Base-by-base conservation (phyloP, 2,113 vertebrate genomes). In the Miniopterus natalensis region DNA sequence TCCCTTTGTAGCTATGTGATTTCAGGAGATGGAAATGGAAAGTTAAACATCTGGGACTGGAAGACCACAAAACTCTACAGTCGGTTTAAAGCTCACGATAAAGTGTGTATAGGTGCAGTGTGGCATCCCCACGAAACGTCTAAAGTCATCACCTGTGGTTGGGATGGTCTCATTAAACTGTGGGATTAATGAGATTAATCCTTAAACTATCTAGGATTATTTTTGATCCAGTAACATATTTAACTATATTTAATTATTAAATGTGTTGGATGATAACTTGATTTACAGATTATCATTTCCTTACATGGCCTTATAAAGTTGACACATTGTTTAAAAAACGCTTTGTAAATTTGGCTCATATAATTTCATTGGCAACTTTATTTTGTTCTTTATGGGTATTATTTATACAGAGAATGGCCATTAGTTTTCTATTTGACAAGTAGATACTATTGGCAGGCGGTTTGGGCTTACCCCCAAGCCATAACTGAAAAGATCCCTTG, bases 51-150 rank as follows among this genome's bases (percentile, higher is more conserved):
- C 96, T 99, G 99, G 99, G 99, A 99, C 97, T 99, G 99, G 99
- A 99, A 99, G 98, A 99, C 99, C 20, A 99, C 99, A 61, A 99
- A 99, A 96, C 99, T 99, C 80, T 99, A 99, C 97, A 99, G 99
- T 96, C 98, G 99, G 65, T 99, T 99, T 96, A 99, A 99, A 97
- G 99, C 99, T 20, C 99, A 99, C 0, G 99, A 99, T 96, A 99
- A 99, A 98, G 99, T 99, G 95, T 99, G 99, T 97, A 99, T 99
- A 15, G 99, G 99, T 10, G 99, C 99, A 9, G 98, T 99, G 88
- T 99, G 99, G 99, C 99, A 99, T 49, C 99, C 99, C 0, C 99
- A 99, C 0, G 99, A 99, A 98, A 99, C 99, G 31, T 99, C 99
- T 70, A 99, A 99, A 98, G 99, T 99, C 93, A 99, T 99, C 96